Percentiles rank a stretch among this genome's conserved stretches.
These are phyloP conservation scores for Eupithecia subumbrata DNA, from an alignment of 2,888 invertebrate species.

Conservation along the genomic window DNA sequence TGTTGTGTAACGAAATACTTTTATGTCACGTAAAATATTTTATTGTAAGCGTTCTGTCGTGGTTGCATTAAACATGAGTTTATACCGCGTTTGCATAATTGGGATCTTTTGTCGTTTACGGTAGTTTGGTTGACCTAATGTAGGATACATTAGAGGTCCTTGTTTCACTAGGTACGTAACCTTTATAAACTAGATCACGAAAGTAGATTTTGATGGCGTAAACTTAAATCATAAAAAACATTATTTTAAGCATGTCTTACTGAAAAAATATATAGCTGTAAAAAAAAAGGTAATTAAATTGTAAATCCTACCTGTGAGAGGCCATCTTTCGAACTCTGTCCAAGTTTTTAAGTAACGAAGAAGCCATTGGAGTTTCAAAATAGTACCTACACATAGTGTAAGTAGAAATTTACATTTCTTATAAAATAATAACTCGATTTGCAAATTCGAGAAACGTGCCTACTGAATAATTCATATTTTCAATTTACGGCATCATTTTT, in stretches of 20 bases:
- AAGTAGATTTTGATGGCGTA: no score
- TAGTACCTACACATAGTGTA: neutral
- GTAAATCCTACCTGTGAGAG: neutral
- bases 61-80: slow-evolving; percentile 32
- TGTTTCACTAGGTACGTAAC: no score
- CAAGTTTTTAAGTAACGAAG: neutral
- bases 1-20: slow-evolving; percentile 44
- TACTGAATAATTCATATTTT: slow-evolving; percentile 8
- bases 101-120: slow-evolving; percentile 4
- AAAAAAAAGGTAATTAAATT: neutral
- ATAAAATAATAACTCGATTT: slow-evolving; percentile 1
- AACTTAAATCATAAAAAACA: no score
- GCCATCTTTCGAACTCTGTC: neutral
- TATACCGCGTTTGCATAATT: slow-evolving; percentile 19
- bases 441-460: neutral
- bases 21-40: slow-evolving; percentile 43
- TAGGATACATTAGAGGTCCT: neutral
- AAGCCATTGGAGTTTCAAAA: neutral
- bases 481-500: slow-evolving; percentile 11
- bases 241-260: neutral
- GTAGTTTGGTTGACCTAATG: neutral
- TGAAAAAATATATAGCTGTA: neutral
- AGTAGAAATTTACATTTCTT: neutral
- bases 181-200: neutral
- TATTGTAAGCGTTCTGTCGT: slow-evolving; percentile 35